Evolutionary conservation across 2,797 vertebrate genomes (phyloP).

Genomic region (Hyperoplus immaculatus): DNA sequence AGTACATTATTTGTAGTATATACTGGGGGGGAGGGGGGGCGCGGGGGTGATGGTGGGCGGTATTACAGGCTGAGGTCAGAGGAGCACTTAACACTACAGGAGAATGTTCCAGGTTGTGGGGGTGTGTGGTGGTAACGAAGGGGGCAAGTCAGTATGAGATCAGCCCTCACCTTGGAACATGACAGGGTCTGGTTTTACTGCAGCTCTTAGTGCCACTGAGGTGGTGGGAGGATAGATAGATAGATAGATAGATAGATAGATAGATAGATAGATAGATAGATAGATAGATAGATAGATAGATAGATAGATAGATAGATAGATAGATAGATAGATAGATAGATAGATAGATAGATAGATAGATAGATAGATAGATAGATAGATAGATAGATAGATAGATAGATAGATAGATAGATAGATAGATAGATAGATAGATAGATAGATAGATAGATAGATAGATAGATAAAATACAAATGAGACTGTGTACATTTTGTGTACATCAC

Average conservation of each 20-base stretch:
- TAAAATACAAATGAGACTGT: neutral
- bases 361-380: neutral
- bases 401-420: slow-evolving; percentile 37
- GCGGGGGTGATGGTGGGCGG: neutral
- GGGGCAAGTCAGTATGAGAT: slow-evolving; percentile 66
- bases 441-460: slow-evolving; percentile 2
- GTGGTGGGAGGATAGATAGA: neutral
- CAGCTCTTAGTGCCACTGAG: slow-evolving; percentile 40
- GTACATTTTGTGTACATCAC: neutral
- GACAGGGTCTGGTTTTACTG: slow-evolving; percentile 57
- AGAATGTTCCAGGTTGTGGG: slow-evolving; percentile 48
- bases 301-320: neutral
- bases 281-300: neutral
- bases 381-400: slow-evolving; percentile 19
- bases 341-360: neutral
- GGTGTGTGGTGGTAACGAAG: slow-evolving; percentile 60
- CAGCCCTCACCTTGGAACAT: slow-evolving; percentile 68
- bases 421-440: slow-evolving; percentile 35
- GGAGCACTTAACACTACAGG: slow-evolving; percentile 62
- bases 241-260: neutral
- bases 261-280: neutral
- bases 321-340: neutral
- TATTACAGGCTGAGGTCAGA: slow-evolving; percentile 30
- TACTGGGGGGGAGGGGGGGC: neutral
- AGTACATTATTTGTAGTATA: neutral